phyloP scores from a whole-genome alignment of 1,140 invertebrate genomes.

The Oryctes rhinoceros region DNA sequence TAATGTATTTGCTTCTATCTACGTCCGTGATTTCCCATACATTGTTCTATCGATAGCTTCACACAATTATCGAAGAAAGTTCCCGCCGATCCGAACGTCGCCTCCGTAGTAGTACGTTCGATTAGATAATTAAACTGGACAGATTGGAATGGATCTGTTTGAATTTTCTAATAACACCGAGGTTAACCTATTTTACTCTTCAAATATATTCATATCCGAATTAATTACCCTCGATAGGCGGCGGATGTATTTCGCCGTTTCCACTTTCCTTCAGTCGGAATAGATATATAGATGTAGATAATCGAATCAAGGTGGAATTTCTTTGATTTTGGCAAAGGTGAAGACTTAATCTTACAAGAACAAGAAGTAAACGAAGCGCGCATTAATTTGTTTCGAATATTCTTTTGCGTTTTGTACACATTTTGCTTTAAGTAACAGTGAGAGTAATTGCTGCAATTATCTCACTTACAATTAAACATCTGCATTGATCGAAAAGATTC shows the following conservation, averaged over 20 bases:
- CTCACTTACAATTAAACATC: too few species aligned
- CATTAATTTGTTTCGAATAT: too few species aligned
- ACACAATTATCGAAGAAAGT: constrained; percentile 5
- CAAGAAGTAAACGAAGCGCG: too few species aligned
- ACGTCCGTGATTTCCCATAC: neutral
- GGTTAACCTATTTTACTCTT: constrained; percentile 19
- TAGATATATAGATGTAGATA: neutral
- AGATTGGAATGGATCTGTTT: neutral
- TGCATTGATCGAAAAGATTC: too few species aligned
- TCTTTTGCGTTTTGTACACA: too few species aligned
- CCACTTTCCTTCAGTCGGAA: neutral
- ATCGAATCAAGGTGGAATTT: neutral
- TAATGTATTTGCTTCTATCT: neutral
- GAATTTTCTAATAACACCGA: neutral
- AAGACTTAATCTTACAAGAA: too few species aligned
- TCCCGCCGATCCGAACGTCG: neutral
- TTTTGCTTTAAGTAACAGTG: too few species aligned
- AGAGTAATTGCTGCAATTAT: too few species aligned
- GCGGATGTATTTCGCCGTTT: neutral
- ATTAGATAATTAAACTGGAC: constrained; percentile 2
- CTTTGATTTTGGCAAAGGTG: neutral
- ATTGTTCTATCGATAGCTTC: neutral
- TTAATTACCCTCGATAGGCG: neutral
- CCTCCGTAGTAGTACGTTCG: neutral
- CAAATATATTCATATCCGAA: neutral